Conservation (phyloP, 2,888 invertebrate genomes). For the Dermolepida albohirtum region DNA sequence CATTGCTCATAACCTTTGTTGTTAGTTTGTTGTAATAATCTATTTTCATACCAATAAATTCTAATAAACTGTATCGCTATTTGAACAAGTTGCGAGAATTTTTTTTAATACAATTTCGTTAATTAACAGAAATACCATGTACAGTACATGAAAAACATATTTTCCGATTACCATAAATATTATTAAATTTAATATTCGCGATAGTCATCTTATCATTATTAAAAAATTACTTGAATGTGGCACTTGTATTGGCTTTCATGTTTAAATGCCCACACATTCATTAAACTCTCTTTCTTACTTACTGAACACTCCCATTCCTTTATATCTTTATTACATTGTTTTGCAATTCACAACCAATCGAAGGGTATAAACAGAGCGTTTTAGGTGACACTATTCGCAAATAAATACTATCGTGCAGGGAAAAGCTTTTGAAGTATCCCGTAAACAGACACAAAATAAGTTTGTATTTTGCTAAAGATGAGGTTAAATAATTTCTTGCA, state of each 20-base stretch:
- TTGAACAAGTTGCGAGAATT: too few species aligned
- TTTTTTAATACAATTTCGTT: too few species aligned
- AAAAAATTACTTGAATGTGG: constrained; percentile 21
- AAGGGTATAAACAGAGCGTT: constrained; percentile 35
- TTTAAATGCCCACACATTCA: constrained; percentile 31
- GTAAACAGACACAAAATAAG: constrained; percentile 27
- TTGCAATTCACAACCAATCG: constrained; percentile 37
- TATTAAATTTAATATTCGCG: constrained; percentile 16
- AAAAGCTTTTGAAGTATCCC: constrained; percentile 14
- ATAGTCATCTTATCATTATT: constrained; percentile 4
- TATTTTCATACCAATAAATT: too few species aligned
- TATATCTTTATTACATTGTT: constrained; percentile 38
- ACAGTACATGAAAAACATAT: too few species aligned
- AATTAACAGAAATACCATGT: too few species aligned
- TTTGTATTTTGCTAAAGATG: constrained; percentile 10
- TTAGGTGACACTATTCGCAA: constrained; percentile 34
- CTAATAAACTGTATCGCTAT: too few species aligned
- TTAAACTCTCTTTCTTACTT: constrained; percentile 30
- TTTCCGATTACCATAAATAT: too few species aligned
- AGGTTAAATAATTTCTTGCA: constrained; percentile 24
- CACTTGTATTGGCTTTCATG: constrained; percentile 10
- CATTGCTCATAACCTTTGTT: too few species aligned
- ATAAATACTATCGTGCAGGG: constrained; percentile 20
- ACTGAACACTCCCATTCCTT: constrained; percentile 29
- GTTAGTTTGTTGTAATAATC: too few species aligned